Evolutionary conservation across 2,888 invertebrate genomes (phyloP).

Genomic region (Cataglyphis albicans): DNA sequence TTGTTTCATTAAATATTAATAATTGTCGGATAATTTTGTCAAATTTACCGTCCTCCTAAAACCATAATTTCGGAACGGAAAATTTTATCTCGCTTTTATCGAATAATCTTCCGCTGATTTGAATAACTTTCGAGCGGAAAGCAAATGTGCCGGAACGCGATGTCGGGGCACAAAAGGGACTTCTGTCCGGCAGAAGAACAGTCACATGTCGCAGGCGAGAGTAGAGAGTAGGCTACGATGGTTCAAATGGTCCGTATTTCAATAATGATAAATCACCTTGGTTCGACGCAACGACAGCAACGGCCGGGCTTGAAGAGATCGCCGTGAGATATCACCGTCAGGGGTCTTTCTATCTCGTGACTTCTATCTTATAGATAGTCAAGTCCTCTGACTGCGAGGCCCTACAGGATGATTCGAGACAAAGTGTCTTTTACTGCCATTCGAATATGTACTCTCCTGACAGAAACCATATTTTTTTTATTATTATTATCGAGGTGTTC

Average conservation of each 20-base stretch:
- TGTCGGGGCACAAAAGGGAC: slow-evolving; percentile 51
- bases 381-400: slow-evolving; percentile 48
- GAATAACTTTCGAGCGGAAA: slow-evolving; percentile 27
- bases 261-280: slow-evolving; percentile 82
- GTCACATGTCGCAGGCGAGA: slow-evolving; percentile 59
- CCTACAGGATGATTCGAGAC: slow-evolving; percentile 66
- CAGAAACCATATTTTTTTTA: not conserved
- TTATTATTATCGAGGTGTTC: slow-evolving; percentile 23
- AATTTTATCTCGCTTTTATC: slow-evolving; percentile 9
- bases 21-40: slow-evolving; percentile 7
- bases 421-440: slow-evolving; percentile 5
- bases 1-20: not conserved
- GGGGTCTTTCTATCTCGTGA: slow-evolving; percentile 75
- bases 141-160: slow-evolving; percentile 14
- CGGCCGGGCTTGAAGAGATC: slow-evolving; percentile 76
- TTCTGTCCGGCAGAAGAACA: slow-evolving; percentile 55
- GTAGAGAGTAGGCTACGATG: slow-evolving; percentile 70
- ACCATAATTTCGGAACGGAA: not conserved
- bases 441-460: not conserved
- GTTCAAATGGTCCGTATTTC: slow-evolving; percentile 80
- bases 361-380: slow-evolving; percentile 75
- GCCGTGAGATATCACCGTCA: slow-evolving; percentile 79
- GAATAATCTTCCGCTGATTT: slow-evolving; percentile 3
- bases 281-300: slow-evolving; percentile 79
- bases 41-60: not conserved